A percentile compares a stretch with the other conserved stretches of the same genome.
phyloP scores from a whole-genome alignment of 2,797 vertebrate species.

The Ctenopoma multispine region DNA sequence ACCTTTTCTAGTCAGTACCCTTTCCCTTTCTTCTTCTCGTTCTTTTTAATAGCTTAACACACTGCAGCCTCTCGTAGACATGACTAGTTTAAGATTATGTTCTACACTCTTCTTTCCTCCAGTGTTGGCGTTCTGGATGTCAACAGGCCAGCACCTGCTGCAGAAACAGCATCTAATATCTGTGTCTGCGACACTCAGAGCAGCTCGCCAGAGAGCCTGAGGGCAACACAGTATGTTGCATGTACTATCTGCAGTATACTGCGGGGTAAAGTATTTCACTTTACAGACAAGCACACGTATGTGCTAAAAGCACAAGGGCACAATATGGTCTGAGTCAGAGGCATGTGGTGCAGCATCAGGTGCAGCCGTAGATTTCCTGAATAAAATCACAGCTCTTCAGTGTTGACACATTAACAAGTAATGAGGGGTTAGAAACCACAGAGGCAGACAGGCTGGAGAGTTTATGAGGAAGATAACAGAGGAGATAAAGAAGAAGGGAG shows the following conservation, averaged over 20 bases:
- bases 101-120: conserved; percentile 19
- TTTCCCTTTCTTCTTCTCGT: too few relatives aligned
- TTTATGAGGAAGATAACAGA: conserved; percentile 3
- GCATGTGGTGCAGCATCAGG: not conserved
- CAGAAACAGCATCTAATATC: conserved; percentile 26
- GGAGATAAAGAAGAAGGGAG: conserved; percentile 9
- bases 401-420: conserved; percentile 21
- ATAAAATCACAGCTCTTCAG: conserved; percentile 13
- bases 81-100: conserved; percentile 6
- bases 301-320: not conserved
- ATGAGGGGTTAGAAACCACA: conserved; percentile 15
- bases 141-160: conserved; percentile 9
- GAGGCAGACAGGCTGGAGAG: not conserved
- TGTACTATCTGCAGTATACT: not conserved
- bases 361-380: not conserved
- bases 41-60: too few relatives aligned
- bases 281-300: not conserved
- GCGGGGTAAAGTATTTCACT: not conserved
- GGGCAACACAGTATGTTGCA: not conserved
- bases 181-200: not conserved
- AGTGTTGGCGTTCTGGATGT: conserved; percentile 16
- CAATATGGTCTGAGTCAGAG: not conserved
- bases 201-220: conserved; percentile 16
- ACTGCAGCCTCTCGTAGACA: not conserved
- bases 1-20: too few relatives aligned